Evolutionary conservation across 2,888 invertebrate species (phyloP).

Genomic region (Caradrina clavipalpis): DNA sequence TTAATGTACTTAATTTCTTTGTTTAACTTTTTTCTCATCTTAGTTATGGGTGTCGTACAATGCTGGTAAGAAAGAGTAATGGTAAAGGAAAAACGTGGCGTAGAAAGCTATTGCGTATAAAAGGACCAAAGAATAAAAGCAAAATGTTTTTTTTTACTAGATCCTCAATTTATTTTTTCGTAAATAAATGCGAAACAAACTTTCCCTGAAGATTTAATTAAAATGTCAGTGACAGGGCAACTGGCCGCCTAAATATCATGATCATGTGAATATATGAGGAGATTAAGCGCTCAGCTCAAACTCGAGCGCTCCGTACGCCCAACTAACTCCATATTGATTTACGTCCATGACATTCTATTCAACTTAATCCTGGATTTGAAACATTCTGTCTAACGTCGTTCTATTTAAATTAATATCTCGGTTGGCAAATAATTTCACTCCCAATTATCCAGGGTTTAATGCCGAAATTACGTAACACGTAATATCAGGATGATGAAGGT

Average conservation of each 20-base stretch:
- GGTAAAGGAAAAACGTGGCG: not conserved
- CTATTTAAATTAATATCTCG: constrained; percentile 53
- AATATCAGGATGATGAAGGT: constrained; percentile 41
- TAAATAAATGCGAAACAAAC: not conserved
- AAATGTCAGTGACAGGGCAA: constrained; percentile 14
- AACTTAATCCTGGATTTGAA: constrained; percentile 43
- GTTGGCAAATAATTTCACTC: constrained; percentile 47
- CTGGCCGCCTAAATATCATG: constrained; percentile 19
- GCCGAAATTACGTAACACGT: constrained; percentile 36
- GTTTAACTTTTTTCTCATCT: constrained; percentile 25
- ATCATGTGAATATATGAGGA: constrained; percentile 44
- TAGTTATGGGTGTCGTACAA: constrained; percentile 14
- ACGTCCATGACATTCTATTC: constrained; percentile 41
- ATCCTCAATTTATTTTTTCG: not conserved
- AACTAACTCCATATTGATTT: constrained; percentile 57
- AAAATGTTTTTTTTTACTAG: not conserved
- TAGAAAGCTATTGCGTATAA: constrained; percentile 4
- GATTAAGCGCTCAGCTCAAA: constrained; percentile 44
- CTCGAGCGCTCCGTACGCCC: constrained; percentile 16
- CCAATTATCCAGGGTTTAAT: constrained; percentile 47
- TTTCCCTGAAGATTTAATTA: constrained; percentile 16
- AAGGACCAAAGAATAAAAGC: constrained; percentile 1
- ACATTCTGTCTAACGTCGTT: constrained; percentile 35
- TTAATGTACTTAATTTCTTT: constrained; percentile 51
- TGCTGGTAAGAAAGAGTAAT: constrained; percentile 12